Conservation (phyloP, 2,797 vertebrate species). For the Babyrousa celebensis region DNA sequence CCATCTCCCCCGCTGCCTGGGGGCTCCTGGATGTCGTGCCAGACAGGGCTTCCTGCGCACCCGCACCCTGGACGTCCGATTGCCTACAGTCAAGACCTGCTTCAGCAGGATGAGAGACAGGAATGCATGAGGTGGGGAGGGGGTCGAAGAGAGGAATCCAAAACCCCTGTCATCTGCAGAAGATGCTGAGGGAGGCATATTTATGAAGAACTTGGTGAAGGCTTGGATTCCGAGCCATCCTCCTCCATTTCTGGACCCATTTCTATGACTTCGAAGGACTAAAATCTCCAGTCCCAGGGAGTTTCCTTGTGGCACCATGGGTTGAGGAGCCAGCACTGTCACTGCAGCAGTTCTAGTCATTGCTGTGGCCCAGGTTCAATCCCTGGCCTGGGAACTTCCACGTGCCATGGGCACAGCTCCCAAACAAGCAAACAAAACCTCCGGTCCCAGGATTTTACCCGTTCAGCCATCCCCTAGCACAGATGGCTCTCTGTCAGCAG, state of each 20-base stretch:
- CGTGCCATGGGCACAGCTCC: no score
- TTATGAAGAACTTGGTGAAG: not conserved
- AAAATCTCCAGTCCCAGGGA: conserved; percentile 6
- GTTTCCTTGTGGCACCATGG: no score
- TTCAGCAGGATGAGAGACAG: conserved; percentile 42
- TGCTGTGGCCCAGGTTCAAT: no score
- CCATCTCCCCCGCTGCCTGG: not conserved
- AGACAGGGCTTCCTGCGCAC: not conserved
- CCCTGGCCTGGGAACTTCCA: no score
- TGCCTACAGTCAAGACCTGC: not conserved
- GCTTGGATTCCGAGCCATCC: not conserved
- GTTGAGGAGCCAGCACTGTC: no score
- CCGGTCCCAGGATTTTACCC: not conserved
- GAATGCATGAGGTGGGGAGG: not conserved
- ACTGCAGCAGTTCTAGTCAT: no score
- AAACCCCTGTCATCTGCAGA: not conserved
- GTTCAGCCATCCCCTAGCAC: not conserved
- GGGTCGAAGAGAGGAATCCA: not conserved
- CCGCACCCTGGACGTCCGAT: not conserved
- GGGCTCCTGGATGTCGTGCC: not conserved
- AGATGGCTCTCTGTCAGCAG: conserved; percentile 14
- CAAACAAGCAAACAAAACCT: not conserved
- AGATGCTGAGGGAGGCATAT: conserved; percentile 14
- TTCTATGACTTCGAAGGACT: conserved; percentile 59
- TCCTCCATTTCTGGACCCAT: conserved; percentile 7